Evolutionary conservation across 2,888 invertebrate genomes (phyloP).

Genomic region (Neocrepidodera transversa): DNA sequence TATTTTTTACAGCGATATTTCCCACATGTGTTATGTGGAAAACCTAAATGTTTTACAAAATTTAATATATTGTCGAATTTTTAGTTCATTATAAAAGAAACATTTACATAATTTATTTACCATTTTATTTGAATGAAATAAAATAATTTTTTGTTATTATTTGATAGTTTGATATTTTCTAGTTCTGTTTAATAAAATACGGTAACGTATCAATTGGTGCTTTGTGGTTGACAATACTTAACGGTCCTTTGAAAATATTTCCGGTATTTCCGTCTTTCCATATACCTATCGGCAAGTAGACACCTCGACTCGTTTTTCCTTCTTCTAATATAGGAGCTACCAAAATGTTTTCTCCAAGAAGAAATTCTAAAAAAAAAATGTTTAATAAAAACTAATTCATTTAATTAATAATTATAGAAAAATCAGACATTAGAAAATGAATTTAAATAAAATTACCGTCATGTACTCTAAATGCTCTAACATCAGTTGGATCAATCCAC

Average conservation of each 20-base stretch:
- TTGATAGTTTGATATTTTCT: background rate
- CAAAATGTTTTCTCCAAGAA: conserved; percentile 78
- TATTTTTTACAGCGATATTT: too few species aligned
- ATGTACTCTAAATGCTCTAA: conserved; percentile 65
- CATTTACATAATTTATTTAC: too few species aligned
- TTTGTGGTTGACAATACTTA: conserved; percentile 67
- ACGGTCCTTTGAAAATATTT: conserved; percentile 64
- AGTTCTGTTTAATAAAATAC: conserved; percentile 63
- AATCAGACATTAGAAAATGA: background rate
- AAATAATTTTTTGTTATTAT: too few species aligned
- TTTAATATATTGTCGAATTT: too few species aligned
- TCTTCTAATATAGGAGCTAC: conserved; percentile 78
- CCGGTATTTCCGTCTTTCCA: conserved; percentile 73
- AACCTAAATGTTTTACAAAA: too few species aligned
- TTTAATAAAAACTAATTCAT: background rate
- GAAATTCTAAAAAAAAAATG: conserved; percentile 69
- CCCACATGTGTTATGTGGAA: too few species aligned
- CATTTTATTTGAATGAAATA: too few species aligned
- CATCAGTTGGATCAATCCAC: conserved; percentile 80
- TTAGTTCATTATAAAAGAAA: too few species aligned
- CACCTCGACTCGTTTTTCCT: conserved; percentile 68
- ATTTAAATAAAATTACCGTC: conserved; percentile 62
- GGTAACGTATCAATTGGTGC: conserved; percentile 75
- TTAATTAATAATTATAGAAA: background rate
- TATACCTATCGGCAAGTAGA: conserved; percentile 77